A percentile compares a stretch with the other conserved stretches of the same genome.
These are phyloP conservation scores for Rhopalosiphum maidis DNA, from an alignment of 1,140 invertebrate genomes.

Conservation along the genomic window DNA sequence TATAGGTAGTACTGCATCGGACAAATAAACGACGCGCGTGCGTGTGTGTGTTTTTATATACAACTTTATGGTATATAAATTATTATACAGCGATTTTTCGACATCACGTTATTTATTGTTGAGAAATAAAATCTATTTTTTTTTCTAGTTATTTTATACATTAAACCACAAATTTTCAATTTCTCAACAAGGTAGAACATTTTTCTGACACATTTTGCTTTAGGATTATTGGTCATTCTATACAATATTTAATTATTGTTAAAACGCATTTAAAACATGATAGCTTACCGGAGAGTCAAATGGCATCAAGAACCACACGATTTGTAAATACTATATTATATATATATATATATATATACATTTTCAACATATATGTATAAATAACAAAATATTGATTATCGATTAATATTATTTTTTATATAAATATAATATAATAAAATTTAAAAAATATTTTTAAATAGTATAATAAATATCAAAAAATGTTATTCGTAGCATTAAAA, in stretches of 20 bases:
- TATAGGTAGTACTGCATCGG: not conserved
- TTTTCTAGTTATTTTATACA: not conserved
- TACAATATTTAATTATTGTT: not conserved
- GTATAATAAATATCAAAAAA: too few relatives aligned
- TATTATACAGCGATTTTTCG: not conserved
- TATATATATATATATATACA: too few relatives aligned
- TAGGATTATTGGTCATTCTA: not conserved
- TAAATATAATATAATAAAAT: too few relatives aligned
- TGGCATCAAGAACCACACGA: not conserved
- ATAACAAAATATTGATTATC: too few relatives aligned
- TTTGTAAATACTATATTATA: not conserved
- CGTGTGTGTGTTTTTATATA: not conserved
- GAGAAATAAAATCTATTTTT: not conserved
- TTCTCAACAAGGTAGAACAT: not conserved
- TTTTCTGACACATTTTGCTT: not conserved
- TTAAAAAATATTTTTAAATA: too few relatives aligned
- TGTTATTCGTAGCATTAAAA: too few relatives aligned
- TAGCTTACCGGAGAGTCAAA: not conserved
- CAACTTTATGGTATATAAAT: not conserved
- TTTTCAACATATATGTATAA: too few relatives aligned
- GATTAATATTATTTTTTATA: too few relatives aligned
- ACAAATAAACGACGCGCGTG: not conserved
- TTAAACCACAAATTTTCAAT: not conserved
- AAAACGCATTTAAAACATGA: not conserved
- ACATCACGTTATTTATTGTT: not conserved